Percentiles rank a stretch among this genome's conserved stretches.
phyloP scores from a whole-genome alignment of 2,113 vertebrate genomes.

The Phrynocephalus versicolor region DNA sequence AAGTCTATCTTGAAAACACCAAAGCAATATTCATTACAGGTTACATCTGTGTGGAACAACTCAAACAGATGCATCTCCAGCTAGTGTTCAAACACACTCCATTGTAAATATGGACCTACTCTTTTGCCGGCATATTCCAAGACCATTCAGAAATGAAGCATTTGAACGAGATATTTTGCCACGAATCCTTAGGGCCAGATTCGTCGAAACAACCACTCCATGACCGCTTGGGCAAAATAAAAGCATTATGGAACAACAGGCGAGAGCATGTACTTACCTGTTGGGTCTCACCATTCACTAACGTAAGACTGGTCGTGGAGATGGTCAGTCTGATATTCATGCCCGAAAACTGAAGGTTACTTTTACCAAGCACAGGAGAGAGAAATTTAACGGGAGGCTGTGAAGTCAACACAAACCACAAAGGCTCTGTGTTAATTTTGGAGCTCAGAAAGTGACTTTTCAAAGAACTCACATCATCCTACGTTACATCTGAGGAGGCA shows the following conservation, averaged over 20 bases:
- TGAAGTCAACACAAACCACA: constrained; percentile 66
- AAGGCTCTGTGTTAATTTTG: constrained; percentile 36
- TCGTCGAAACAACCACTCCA: not conserved
- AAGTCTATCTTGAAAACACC: constrained; percentile 38
- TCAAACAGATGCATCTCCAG: not conserved
- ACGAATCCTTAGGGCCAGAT: not conserved
- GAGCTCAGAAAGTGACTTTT: too few relatives aligned
- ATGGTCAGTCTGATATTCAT: constrained; percentile 85
- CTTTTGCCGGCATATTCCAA: not conserved
- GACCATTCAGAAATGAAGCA: not conserved
- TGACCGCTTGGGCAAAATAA: not conserved
- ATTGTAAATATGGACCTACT: not conserved
- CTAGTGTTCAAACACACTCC: not conserved
- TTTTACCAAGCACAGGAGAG: constrained; percentile 88
- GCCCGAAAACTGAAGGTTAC: constrained; percentile 91
- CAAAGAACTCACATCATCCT: too few relatives aligned
- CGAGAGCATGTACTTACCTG: constrained; percentile 81
- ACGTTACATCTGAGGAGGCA: too few relatives aligned
- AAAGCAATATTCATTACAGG: too few relatives aligned
- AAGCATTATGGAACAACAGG: not conserved
- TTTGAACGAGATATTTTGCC: too few relatives aligned
- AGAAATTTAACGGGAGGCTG: constrained; percentile 84
- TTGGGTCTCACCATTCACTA: constrained; percentile 82
- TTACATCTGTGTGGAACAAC: too few relatives aligned
- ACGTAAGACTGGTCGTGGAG: constrained; percentile 85